Conservation (phyloP, 2,888 invertebrate species). For the Sarcophaga caerulescens region DNA sequence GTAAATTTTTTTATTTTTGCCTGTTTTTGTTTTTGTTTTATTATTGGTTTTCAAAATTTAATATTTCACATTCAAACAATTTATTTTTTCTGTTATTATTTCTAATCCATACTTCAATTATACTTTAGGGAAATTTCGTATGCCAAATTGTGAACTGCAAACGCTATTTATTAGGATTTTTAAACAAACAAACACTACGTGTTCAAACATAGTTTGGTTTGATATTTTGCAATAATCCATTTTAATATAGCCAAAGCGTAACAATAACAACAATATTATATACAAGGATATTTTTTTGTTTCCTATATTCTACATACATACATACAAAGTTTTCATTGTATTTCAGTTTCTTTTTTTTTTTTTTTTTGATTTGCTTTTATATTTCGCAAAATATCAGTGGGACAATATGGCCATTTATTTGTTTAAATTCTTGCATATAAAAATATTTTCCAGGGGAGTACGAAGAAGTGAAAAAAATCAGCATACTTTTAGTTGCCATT, state of each 20-base stretch:
- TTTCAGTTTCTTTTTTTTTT: not conserved
- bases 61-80: not conserved
- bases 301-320: not conserved
- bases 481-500: constrained; percentile 34
- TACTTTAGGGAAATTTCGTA: constrained; percentile 48
- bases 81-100: constrained; percentile 11
- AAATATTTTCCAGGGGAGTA: not conserved
- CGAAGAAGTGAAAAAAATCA: not conserved
- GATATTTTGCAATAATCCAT: constrained; percentile 17
- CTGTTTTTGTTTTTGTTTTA: constrained; percentile 10
- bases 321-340: constrained; percentile 31
- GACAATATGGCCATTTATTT: constrained; percentile 39
- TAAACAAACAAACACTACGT: not conserved
- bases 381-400: constrained; percentile 33
- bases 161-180: constrained; percentile 6
- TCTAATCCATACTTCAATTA: constrained; percentile 43
- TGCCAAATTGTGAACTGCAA: not conserved
- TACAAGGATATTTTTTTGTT: not conserved
- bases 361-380: not conserved
- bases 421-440: not conserved
- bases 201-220: constrained; percentile 11
- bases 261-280: not conserved
- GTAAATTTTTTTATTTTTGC: not conserved
- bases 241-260: not conserved
- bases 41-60: constrained; percentile 44